A percentile compares a stretch with the other conserved stretches of the same genome.
phyloP scores from a whole-genome alignment of 2,888 invertebrate genomes.

The Eupithecia exiguata region DNA sequence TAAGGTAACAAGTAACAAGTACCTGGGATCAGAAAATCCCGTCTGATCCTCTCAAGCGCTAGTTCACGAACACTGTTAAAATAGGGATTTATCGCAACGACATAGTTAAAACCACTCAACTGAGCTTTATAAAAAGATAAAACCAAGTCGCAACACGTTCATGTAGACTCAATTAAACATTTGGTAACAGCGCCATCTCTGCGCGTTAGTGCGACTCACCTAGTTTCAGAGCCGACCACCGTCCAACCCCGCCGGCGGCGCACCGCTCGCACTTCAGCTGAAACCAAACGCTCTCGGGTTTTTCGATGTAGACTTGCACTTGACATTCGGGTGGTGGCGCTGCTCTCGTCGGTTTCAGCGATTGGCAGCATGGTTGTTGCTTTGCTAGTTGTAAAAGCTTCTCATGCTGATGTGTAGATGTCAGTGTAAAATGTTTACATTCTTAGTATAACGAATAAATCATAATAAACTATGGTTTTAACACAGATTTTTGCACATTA shows the following conservation, averaged over 20 bases:
- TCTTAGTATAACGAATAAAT: not conserved
- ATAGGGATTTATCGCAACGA: not conserved
- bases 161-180: not conserved
- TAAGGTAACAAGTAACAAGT: not conserved
- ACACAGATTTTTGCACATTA: not conserved
- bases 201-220: constrained; percentile 76
- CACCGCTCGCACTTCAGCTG: constrained; percentile 77
- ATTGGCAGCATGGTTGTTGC: constrained; percentile 69
- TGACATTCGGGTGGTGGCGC: constrained; percentile 60
- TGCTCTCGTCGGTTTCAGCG: constrained; percentile 74
- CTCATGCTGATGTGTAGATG: constrained; percentile 52
- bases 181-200: constrained; percentile 65
- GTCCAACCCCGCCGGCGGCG: constrained; percentile 89
- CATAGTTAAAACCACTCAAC: not conserved
- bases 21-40: not conserved
- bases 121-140: not conserved
- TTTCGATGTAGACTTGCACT: constrained; percentile 67
- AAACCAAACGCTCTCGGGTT: constrained; percentile 73
- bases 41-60: constrained; percentile 2
- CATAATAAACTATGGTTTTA: not conserved
- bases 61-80: not conserved
- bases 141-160: not conserved
- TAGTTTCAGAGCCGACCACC: constrained; percentile 89
- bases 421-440: constrained; percentile 46
- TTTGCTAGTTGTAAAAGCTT: constrained; percentile 42